Conservation (phyloP, 2,888 invertebrate genomes). For the Copidosoma aretas region DNA sequence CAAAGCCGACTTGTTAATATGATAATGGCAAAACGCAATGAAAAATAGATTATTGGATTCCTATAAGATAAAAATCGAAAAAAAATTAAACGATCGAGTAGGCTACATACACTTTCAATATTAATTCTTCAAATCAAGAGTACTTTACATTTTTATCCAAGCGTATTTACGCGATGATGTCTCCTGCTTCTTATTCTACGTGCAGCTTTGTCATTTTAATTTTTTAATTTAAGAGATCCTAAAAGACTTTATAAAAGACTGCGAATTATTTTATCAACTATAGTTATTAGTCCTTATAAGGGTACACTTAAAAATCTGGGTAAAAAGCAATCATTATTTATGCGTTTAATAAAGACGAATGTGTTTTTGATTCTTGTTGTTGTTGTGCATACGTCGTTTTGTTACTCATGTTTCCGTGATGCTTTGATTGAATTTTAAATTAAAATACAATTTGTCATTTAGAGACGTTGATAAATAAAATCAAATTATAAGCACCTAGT, state of each 20-base stretch:
- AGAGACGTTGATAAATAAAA: not conserved
- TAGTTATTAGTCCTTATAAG: slow-evolving; percentile 25
- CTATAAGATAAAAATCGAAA: slow-evolving; percentile 11
- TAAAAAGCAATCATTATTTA: too few relatives aligned
- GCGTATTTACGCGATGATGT: not conserved
- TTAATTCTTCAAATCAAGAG: slow-evolving; percentile 13
- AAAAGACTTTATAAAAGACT: slow-evolving; percentile 40
- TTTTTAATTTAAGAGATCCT: slow-evolving; percentile 28
- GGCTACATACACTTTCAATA: slow-evolving; percentile 16
- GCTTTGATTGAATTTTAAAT: slow-evolving; percentile 9
- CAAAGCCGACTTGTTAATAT: slow-evolving; percentile 19
- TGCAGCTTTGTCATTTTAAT: slow-evolving; percentile 21
- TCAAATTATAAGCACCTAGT: slow-evolving; percentile 16
- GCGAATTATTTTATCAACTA: slow-evolving; percentile 27
- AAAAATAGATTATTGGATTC: slow-evolving; percentile 26
- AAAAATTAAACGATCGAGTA: slow-evolving; percentile 6
- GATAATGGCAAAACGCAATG: not conserved
- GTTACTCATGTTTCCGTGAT: slow-evolving; percentile 22
- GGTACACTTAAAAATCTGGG: slow-evolving; percentile 20
- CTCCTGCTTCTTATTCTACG: slow-evolving; percentile 13
- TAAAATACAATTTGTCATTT: slow-evolving; percentile 3
- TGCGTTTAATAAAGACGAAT: slow-evolving; percentile 8
- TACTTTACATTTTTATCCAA: slow-evolving; percentile 19
- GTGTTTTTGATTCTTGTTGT: not conserved
- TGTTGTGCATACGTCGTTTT: slow-evolving; percentile 17